Percentiles rank a stretch among this genome's conserved stretches.
Conservation (phyloP, 2,888 invertebrate genomes). For the Sesia bembeciformis region DNA sequence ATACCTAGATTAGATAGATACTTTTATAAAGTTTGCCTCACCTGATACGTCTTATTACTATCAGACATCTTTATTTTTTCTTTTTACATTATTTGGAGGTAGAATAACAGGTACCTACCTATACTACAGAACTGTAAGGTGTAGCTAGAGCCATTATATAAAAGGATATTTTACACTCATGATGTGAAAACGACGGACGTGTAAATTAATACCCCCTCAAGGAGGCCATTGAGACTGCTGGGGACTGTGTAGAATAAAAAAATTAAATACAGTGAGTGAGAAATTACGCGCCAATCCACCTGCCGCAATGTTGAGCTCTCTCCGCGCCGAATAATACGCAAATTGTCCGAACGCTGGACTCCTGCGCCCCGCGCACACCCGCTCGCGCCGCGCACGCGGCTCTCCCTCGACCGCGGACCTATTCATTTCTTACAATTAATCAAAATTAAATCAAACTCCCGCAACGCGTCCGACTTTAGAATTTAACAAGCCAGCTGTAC, state of each 20-base stretch:
- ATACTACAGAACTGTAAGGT: too few species aligned
- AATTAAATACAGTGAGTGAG: conserved; percentile 13
- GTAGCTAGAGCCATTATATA: not conserved
- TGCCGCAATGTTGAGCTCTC: conserved; percentile 8
- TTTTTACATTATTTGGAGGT: too few species aligned
- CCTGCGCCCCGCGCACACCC: not conserved
- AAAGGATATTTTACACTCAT: not conserved
- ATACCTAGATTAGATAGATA: too few species aligned
- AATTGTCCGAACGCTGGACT: not conserved
- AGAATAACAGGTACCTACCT: not conserved
- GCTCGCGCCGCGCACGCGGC: not conserved
- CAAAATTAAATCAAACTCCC: conserved; percentile 65
- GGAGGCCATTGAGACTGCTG: conserved; percentile 19
- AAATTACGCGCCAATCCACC: conserved; percentile 25
- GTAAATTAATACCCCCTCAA: conserved; percentile 20
- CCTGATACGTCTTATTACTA: too few species aligned
- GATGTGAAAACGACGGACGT: conserved; percentile 8
- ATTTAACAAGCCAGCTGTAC: conserved; percentile 22
- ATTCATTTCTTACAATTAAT: conserved; percentile 73
- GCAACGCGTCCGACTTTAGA: conserved; percentile 23
- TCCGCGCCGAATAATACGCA: not conserved
- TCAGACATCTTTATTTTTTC: too few species aligned
- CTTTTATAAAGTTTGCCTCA: too few species aligned
- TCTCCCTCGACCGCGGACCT: conserved; percentile 29
- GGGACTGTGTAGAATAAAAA: conserved; percentile 14